A percentile compares a stretch with the other conserved stretches of the same genome.
These are phyloP conservation scores for Drosophila aldrichi DNA, from an alignment of 2,888 invertebrate species.

Conservation along the genomic window DNA sequence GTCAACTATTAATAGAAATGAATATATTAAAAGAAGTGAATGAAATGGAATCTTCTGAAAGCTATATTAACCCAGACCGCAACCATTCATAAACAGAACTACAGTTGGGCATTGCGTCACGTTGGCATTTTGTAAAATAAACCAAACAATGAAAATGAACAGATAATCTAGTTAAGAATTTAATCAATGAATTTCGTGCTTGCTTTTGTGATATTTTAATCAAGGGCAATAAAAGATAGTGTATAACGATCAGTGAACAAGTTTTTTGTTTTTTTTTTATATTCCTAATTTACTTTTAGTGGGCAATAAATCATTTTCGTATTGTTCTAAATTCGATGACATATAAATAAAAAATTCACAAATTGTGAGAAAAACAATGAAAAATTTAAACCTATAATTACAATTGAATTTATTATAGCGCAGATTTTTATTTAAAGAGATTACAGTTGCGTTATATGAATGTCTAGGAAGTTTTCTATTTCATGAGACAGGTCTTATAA, in stretches of 20 bases:
- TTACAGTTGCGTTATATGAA: too few species aligned
- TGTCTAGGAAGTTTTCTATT: too few species aligned
- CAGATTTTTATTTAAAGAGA: too few species aligned
- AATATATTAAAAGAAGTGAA: background rate
- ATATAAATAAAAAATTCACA: background rate
- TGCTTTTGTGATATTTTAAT: background rate
- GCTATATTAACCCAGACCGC: background rate
- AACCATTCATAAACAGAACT: background rate
- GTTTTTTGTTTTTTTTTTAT: too few species aligned
- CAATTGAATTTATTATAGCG: too few species aligned
- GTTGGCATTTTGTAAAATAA: background rate
- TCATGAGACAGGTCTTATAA: too few species aligned
- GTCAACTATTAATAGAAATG: background rate
- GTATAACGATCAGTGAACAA: background rate
- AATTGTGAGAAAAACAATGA: too few species aligned
- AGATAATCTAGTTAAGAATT: constrained; percentile 6
- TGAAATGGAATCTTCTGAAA: background rate
- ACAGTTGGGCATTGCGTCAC: background rate
- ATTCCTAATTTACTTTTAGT: background rate
- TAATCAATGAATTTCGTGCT: constrained; percentile 16
- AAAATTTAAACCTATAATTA: too few species aligned
- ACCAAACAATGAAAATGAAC: background rate
- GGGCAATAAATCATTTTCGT: background rate
- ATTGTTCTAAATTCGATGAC: background rate
- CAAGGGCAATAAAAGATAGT: background rate